phyloP scores from a whole-genome alignment of 2,888 invertebrate species.

The Rhyacophila evoluta region DNA sequence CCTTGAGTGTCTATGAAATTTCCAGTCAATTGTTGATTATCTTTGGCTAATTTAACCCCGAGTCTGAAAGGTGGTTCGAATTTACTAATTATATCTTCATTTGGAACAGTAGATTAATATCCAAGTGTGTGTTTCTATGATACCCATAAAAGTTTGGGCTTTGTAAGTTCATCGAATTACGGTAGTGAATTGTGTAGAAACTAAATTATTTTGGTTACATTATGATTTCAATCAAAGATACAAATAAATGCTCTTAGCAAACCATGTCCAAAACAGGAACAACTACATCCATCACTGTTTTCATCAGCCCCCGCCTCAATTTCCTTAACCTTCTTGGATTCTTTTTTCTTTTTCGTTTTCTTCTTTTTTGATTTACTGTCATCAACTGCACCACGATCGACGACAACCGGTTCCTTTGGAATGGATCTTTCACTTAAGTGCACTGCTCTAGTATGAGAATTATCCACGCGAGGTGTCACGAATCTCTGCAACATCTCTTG shows the following conservation, averaged over 20 bases:
- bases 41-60: no score
- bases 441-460: constrained; percentile 65
- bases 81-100: no score
- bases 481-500: constrained; percentile 65
- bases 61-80: no score
- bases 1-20: no score
- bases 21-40: no score
- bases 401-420: constrained; percentile 62
- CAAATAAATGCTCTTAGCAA: constrained; percentile 68
- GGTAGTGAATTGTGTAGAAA: no score
- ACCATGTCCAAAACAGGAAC: constrained; percentile 67
- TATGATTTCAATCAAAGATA: constrained; percentile 66
- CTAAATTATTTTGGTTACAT: no score
- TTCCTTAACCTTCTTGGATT: constrained; percentile 52
- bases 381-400: constrained; percentile 60
- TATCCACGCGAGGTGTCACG: constrained; percentile 64
- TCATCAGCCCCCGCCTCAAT: constrained; percentile 58
- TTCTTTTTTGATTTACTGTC: constrained; percentile 45
- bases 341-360: constrained; percentile 55
- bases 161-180: no score
- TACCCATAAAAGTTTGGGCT: no score
- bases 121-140: no score
- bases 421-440: constrained; percentile 65
- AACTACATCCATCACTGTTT: constrained; percentile 62
- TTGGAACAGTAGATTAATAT: no score